A percentile compares a stretch with the other conserved stretches of the same genome.
These are phyloP conservation scores for Ceyx margarethae DNA, from an alignment of 2,113 vertebrate species.

Conservation along the genomic window DNA sequence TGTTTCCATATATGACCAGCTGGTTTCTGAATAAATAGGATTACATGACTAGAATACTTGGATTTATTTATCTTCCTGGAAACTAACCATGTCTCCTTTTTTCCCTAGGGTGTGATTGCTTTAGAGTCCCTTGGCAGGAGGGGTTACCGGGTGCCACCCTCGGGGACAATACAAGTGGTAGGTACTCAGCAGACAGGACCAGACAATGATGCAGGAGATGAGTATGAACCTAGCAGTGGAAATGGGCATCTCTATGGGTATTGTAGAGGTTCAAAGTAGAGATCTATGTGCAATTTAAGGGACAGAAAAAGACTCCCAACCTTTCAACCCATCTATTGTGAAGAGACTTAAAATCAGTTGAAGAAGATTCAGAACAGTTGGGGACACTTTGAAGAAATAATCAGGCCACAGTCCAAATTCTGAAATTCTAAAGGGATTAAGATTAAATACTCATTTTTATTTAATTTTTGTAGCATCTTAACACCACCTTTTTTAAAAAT, in stretches of 20 bases:
- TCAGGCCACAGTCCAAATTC: not conserved
- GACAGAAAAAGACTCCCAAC: not conserved
- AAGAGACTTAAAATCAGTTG: not conserved
- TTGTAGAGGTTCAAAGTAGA: not conserved
- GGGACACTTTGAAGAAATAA: not conserved
- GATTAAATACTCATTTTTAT: not conserved
- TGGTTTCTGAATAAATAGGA: not conserved
- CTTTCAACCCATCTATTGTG: not conserved
- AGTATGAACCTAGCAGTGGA: conserved; percentile 29
- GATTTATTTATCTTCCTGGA: conserved; percentile 7
- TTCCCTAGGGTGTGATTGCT: conserved; percentile 91
- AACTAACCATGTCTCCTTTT: conserved; percentile 44
- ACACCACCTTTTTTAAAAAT: not conserved
- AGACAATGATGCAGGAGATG: conserved; percentile 1
- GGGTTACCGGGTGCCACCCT: conserved; percentile 98
- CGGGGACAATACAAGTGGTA: conserved; percentile 99
- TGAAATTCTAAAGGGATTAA: not conserved
- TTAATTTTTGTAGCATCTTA: not conserved
- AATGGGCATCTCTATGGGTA: conserved; percentile 25
- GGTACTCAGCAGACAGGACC: conserved; percentile 65
- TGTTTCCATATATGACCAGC: not conserved
- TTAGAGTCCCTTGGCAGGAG: conserved; percentile 97
- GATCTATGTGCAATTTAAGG: not conserved
- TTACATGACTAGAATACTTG: not conserved
- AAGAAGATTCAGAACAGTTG: not conserved